Percentiles rank a stretch among this genome's conserved stretches.
phyloP scores from a whole-genome alignment of 2,888 invertebrate genomes.

The Drosophila nigricruria region DNA sequence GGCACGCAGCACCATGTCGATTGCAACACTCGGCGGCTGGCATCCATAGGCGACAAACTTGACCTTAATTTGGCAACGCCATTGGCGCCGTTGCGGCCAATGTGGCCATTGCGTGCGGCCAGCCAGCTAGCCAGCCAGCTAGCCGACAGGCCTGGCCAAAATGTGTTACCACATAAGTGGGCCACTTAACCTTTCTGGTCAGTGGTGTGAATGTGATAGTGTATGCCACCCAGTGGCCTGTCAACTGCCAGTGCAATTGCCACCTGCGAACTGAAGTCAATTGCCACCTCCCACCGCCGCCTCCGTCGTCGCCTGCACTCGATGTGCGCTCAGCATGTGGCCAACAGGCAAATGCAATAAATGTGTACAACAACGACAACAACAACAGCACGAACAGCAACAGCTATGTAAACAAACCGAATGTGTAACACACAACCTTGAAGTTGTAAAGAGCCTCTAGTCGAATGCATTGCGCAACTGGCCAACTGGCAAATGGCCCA shows the following conservation, averaged over 20 bases:
- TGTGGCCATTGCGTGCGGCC: conserved; percentile 50
- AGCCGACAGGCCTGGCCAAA: conserved; percentile 19
- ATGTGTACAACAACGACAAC: conserved; percentile 22
- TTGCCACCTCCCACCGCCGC: conserved; percentile 8
- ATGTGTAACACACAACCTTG: conserved; percentile 63
- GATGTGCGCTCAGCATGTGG: conserved; percentile 43
- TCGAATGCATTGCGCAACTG: conserved; percentile 53
- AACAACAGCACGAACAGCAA: conserved; percentile 15
- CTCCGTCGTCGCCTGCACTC: conserved; percentile 1
- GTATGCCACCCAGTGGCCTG: conserved; percentile 26
- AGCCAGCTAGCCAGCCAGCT: conserved; percentile 17
- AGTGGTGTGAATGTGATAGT: not conserved
- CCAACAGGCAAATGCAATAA: conserved; percentile 50
- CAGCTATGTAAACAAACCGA: conserved; percentile 45
- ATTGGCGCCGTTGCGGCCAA: conserved; percentile 39
- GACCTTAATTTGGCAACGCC: conserved; percentile 67
- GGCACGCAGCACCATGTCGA: not conserved
- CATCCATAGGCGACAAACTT: conserved; percentile 63
- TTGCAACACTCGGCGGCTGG: conserved; percentile 41
- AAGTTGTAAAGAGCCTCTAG: conserved; percentile 42
- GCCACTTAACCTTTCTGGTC: conserved; percentile 59
- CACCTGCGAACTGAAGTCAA: conserved; percentile 13
- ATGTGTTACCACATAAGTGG: conserved; percentile 46
- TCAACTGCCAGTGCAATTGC: conserved; percentile 23
- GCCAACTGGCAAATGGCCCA: conserved; percentile 57